phyloP scores from a whole-genome alignment of 1,140 invertebrate genomes.

The Artemia franciscana region DNA sequence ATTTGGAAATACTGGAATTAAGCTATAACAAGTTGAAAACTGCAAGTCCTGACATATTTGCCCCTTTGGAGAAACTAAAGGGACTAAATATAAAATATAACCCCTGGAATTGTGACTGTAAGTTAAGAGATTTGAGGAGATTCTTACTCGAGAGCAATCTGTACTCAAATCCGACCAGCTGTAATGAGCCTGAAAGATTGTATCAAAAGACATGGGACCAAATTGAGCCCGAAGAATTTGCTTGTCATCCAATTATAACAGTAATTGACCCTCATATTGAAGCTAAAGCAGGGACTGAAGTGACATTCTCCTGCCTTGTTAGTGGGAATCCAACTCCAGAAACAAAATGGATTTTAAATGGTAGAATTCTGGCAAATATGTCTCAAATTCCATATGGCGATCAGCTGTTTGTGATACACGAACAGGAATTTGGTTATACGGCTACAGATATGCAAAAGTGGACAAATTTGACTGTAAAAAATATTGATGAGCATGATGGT shows the following conservation, averaged over 20 bases:
- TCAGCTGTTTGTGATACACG: slow-evolving; percentile 17
- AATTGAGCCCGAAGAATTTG: slow-evolving; percentile 37
- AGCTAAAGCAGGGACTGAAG: slow-evolving; percentile 42
- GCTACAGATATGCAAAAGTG: slow-evolving; percentile 25
- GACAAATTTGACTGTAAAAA: slow-evolving; percentile 49
- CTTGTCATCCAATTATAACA: slow-evolving; percentile 41
- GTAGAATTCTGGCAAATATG: slow-evolving; percentile 32
- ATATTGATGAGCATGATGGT: slow-evolving; percentile 42
- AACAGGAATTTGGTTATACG: slow-evolving; percentile 10
- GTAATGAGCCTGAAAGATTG: slow-evolving; percentile 30
- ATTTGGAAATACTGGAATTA: slow-evolving; percentile 40
- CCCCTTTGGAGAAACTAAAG: slow-evolving; percentile 40
- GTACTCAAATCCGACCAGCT: slow-evolving; percentile 35
- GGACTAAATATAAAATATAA: slow-evolving; percentile 57
- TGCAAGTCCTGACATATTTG: slow-evolving; percentile 36
- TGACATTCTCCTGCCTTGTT: slow-evolving; percentile 51
- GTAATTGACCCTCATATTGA: slow-evolving; percentile 30
- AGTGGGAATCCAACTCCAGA: slow-evolving; percentile 57
- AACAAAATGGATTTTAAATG: slow-evolving; percentile 48
- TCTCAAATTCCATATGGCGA: slow-evolving; percentile 20
- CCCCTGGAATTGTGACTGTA: slow-evolving; percentile 68
- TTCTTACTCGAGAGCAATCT: slow-evolving; percentile 53
- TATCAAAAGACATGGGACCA: slow-evolving; percentile 36
- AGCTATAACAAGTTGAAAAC: slow-evolving; percentile 39
- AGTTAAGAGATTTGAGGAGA: slow-evolving; percentile 46